Percentiles rank a stretch among this genome's conserved stretches.
phyloP scores from a whole-genome alignment of 1,140 invertebrate species.

The Berghia stephanieae region DNA sequence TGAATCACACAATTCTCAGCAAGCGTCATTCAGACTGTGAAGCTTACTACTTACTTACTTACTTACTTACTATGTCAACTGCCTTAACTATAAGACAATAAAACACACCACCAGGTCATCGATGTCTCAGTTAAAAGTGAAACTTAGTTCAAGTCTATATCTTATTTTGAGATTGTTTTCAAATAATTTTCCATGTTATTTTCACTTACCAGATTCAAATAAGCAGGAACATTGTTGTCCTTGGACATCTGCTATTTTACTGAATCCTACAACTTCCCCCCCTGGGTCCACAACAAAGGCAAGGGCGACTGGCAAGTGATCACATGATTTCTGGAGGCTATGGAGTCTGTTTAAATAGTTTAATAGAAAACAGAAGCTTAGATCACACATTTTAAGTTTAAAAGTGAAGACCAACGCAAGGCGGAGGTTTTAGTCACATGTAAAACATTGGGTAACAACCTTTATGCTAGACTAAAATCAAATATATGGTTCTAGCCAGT shows the following conservation, averaged over 20 bases:
- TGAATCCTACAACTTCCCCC: conserved; percentile 54
- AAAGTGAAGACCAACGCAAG: background rate
- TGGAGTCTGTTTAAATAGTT: conserved; percentile 44
- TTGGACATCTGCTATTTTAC: conserved; percentile 49
- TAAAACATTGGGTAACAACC: background rate
- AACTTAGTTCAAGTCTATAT: background rate
- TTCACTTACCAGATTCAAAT: conserved; percentile 57
- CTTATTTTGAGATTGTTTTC: background rate
- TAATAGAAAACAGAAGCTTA: background rate
- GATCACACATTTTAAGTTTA: background rate
- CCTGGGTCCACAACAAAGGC: conserved; percentile 40
- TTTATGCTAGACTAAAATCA: background rate
- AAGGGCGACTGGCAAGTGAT: conserved; percentile 49
- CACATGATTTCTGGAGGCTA: conserved; percentile 55
- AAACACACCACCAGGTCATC: too few species aligned
- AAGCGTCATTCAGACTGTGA: too few species aligned
- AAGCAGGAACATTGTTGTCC: conserved; percentile 49
- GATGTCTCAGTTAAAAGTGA: background rate
- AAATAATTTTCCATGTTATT: too few species aligned
- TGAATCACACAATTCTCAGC: too few species aligned
- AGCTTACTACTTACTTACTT: too few species aligned
- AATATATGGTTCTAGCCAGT: background rate
- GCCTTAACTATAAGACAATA: background rate
- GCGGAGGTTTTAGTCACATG: background rate
- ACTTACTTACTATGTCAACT: background rate